phyloP scores from a whole-genome alignment of 2,888 invertebrate species.

The Phoenoteleia sp. region DNA sequence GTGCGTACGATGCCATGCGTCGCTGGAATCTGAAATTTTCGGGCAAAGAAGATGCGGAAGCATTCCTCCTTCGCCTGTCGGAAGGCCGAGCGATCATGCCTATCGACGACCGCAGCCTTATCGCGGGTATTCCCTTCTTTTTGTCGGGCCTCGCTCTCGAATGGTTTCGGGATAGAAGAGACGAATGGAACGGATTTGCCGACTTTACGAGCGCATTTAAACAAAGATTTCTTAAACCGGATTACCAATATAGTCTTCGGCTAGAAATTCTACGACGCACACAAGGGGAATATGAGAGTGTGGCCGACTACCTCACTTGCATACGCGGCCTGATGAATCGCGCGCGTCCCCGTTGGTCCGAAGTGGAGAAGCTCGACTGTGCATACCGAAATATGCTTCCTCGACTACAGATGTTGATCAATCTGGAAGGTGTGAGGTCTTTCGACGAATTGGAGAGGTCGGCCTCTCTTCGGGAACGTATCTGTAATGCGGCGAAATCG shows the following conservation, averaged over 20 bases:
- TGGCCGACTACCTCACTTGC: conserved; percentile 10
- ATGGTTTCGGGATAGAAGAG: not conserved
- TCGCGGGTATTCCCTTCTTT: not conserved
- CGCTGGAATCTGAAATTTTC: not conserved
- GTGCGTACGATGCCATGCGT: conserved; percentile 7
- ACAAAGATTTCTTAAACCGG: not conserved
- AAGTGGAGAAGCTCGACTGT: not conserved
- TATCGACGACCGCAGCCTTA: not conserved
- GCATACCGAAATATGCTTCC: conserved; percentile 17
- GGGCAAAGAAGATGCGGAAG: not conserved
- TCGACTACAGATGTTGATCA: not conserved
- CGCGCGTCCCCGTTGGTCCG: not conserved
- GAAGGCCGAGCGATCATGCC: conserved; percentile 7
- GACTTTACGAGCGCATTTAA: not conserved
- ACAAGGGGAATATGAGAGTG: not conserved
- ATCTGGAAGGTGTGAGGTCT: not conserved
- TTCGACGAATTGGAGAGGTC: not conserved
- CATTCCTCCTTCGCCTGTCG: not conserved
- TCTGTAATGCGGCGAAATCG: not conserved
- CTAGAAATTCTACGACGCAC: not conserved
- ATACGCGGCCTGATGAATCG: conserved; percentile 12
- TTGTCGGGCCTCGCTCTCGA: not conserved
- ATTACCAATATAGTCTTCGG: conserved; percentile 11
- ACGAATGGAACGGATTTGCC: not conserved
- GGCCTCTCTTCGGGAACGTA: conserved; percentile 1